These are phyloP conservation scores for Gobius niger DNA, from an alignment of 2,113 vertebrate species.

Conservation along the genomic window DNA sequence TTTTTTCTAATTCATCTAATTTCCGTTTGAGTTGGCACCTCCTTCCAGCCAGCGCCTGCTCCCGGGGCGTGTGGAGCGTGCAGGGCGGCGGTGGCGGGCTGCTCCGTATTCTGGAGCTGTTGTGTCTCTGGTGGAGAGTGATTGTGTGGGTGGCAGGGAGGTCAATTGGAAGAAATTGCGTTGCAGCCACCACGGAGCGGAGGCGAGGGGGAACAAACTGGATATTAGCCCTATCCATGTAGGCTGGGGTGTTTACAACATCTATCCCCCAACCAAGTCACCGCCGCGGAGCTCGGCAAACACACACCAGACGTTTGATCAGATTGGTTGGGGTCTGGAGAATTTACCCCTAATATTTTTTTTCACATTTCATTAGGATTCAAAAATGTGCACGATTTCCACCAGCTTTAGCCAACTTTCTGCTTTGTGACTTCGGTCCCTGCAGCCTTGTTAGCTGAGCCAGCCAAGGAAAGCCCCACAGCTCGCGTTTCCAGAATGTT, in stretches of 20 bases:
- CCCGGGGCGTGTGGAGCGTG: constrained; percentile 20
- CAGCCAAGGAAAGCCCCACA: constrained; percentile 44
- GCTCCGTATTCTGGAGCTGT: constrained; percentile 70
- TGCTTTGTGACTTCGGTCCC: constrained; percentile 40
- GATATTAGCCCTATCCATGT: constrained; percentile 79
- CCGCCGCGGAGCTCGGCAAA: constrained; percentile 18
- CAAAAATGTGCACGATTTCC: constrained; percentile 14
- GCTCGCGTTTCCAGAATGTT: constrained; percentile 42
- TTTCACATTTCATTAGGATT: constrained; percentile 14
- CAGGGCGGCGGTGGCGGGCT: constrained; percentile 45
- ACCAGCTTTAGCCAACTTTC: constrained; percentile 10
- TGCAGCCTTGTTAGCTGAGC: constrained; percentile 51
- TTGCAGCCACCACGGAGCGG: constrained; percentile 73
- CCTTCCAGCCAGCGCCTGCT: constrained; percentile 36
- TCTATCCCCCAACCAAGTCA: constrained; percentile 27
- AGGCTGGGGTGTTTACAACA: constrained; percentile 73
- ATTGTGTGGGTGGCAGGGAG: constrained; percentile 76
- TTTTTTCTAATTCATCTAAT: constrained; percentile 72
- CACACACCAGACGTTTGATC: constrained; percentile 32
- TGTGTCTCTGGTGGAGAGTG: constrained; percentile 71
- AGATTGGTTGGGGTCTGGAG: constrained; percentile 21
- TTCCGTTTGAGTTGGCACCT: constrained; percentile 59
- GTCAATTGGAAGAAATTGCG: constrained; percentile 81
- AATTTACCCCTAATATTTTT: constrained; percentile 21
- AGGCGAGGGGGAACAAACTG: constrained; percentile 75